These are phyloP conservation scores for Mesoligia furuncula DNA, from an alignment of 2,888 invertebrate genomes.

Conservation along the genomic window DNA sequence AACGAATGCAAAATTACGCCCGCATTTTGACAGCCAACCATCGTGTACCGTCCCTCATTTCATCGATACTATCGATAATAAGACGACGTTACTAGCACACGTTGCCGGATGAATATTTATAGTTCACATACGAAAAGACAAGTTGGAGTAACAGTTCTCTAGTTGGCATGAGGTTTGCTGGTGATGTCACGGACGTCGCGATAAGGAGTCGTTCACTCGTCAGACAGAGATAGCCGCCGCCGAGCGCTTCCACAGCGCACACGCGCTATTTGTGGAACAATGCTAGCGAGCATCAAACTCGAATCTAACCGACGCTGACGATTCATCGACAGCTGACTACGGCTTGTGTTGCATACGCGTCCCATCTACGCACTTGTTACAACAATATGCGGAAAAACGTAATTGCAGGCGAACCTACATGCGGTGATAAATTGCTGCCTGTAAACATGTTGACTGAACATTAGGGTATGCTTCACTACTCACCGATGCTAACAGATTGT, in stretches of 20 bases:
- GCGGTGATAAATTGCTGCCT: constrained; percentile 3
- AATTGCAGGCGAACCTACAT: neutral
- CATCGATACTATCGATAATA: constrained; percentile 52
- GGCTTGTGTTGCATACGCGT: constrained; percentile 41
- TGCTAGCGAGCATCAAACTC: constrained; percentile 77
- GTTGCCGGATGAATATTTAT: constrained; percentile 66
- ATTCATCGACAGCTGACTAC: constrained; percentile 75
- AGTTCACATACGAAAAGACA: constrained; percentile 64
- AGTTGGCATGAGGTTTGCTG: constrained; percentile 76
- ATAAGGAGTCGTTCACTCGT: constrained; percentile 87
- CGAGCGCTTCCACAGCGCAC: constrained; percentile 64
- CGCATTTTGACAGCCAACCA: constrained; percentile 23
- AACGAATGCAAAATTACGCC: constrained; percentile 40
- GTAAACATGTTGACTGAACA: constrained; percentile 22
- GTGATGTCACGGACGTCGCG: constrained; percentile 82
- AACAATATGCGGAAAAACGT: constrained; percentile 14
- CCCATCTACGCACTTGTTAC: constrained; percentile 22
- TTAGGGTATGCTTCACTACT: neutral
- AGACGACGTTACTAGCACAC: constrained; percentile 43
- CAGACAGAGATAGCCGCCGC: constrained; percentile 75
- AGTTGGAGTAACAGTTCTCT: constrained; percentile 73
- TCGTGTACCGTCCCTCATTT: constrained; percentile 48
- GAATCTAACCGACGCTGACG: constrained; percentile 68
- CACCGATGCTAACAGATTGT: neutral
- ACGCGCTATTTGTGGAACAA: constrained; percentile 84